phyloP scores from a whole-genome alignment of 2,113 vertebrate species.

The Aix galericulata region DNA sequence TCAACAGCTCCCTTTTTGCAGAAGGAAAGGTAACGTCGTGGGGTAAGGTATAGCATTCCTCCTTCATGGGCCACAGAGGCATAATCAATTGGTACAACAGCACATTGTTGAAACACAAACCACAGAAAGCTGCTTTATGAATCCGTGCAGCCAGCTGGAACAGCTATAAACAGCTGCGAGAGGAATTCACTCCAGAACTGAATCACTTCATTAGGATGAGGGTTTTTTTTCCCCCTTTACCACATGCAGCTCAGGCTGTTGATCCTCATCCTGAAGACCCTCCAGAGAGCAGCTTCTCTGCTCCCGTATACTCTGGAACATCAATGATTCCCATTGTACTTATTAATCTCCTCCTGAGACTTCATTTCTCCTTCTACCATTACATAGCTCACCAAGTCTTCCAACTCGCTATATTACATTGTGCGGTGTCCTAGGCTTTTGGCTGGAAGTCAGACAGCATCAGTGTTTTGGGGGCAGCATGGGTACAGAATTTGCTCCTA shows the following conservation, averaged over 20 bases:
- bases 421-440: neutral
- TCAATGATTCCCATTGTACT: neutral
- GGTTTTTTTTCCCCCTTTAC: neutral
- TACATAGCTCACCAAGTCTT: neutral
- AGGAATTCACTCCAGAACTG: slow-evolving; percentile 34
- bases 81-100: slow-evolving; percentile 49
- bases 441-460: neutral
- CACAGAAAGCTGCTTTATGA: slow-evolving; percentile 49
- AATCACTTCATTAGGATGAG: slow-evolving; percentile 12
- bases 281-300: neutral
- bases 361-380: neutral
- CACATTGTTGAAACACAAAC: slow-evolving; percentile 48
- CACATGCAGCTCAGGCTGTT: neutral
- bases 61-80: slow-evolving; percentile 40
- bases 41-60: slow-evolving; percentile 17
- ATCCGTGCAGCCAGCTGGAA: slow-evolving; percentile 52
- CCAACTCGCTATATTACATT: neutral
- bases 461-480: neutral
- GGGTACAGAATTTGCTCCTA: neutral
- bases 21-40: slow-evolving; percentile 7
- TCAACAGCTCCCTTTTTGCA: neutral
- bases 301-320: neutral
- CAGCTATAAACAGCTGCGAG: slow-evolving; percentile 44
- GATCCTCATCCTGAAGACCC: neutral
- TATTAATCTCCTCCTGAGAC: neutral